phyloP scores from a whole-genome alignment of 2,797 vertebrate genomes.

The Dipus sagitta region DNA sequence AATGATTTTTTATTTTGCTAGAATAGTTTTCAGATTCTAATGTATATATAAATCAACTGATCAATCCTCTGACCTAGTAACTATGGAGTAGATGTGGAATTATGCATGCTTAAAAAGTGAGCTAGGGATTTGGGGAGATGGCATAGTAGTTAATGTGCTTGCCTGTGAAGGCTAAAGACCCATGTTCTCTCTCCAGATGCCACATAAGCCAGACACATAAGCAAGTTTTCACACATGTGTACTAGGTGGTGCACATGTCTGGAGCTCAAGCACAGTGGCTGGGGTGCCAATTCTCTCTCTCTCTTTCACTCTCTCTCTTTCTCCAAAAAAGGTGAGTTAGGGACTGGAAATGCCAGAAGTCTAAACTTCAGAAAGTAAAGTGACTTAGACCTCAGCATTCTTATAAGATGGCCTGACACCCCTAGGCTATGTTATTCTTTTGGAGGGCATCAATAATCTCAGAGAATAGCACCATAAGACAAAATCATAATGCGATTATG shows the following conservation, averaged over 20 bases:
- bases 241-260: no score
- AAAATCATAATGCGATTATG: neutral
- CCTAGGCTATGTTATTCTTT: neutral
- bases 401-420: neutral
- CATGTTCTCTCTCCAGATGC: no score
- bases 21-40: neutral
- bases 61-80: slow-evolving; percentile 30
- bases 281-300: no score
- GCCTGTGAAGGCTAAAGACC: no score
- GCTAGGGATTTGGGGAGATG: neutral
- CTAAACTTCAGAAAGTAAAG: neutral
- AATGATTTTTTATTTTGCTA: neutral
- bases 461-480: slow-evolving; percentile 7
- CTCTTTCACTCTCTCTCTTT: no score
- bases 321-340: neutral
- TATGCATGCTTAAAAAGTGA: neutral
- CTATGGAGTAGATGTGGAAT: neutral
- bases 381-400: neutral
- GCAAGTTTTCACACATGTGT: no score
- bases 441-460: slow-evolving; percentile 13
- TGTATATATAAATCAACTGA: neutral
- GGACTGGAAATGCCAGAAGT: neutral
- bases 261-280: no score
- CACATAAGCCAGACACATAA: no score
- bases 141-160: no score